Evolutionary conservation across 2,797 vertebrate species (phyloP).

Genomic region (Chaetophractus vellerosus): DNA sequence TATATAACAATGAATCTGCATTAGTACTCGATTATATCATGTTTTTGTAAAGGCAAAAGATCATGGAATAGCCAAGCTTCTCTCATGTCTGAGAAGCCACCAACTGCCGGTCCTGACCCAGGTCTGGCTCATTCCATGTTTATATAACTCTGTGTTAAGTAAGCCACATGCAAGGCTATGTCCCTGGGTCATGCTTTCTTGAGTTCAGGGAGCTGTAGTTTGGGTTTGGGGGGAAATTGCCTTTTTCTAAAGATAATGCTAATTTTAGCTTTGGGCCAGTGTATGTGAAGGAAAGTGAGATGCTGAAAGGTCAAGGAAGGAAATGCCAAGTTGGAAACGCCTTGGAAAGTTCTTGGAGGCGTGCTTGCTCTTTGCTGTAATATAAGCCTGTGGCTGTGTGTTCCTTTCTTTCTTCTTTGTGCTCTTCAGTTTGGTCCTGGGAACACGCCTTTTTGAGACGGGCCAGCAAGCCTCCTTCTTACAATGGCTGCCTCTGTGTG

Average conservation of each 20-base stretch:
- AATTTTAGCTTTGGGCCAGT: conserved; percentile 53
- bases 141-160: background rate
- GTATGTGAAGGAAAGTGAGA: conserved; percentile 44
- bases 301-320: conserved; percentile 71
- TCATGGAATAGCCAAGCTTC: background rate
- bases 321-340: conserved; percentile 79
- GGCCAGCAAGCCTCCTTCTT: background rate
- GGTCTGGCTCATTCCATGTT: background rate
- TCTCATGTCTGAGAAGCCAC: background rate
- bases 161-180: background rate
- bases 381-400: conserved; percentile 69
- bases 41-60: background rate
- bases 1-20: background rate
- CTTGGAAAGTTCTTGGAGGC: conserved; percentile 74
- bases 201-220: background rate
- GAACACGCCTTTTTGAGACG: background rate
- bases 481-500: conserved; percentile 74
- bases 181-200: background rate
- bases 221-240: background rate
- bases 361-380: background rate
- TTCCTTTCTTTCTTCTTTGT: conserved; percentile 74
- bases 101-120: rapidly evolving
- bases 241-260: conserved; percentile 57
- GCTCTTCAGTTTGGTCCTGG: conserved; percentile 18
- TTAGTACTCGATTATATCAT: background rate